These are phyloP conservation scores for Aporophyla nigra DNA, from an alignment of 2,888 invertebrate genomes.

Conservation along the genomic window DNA sequence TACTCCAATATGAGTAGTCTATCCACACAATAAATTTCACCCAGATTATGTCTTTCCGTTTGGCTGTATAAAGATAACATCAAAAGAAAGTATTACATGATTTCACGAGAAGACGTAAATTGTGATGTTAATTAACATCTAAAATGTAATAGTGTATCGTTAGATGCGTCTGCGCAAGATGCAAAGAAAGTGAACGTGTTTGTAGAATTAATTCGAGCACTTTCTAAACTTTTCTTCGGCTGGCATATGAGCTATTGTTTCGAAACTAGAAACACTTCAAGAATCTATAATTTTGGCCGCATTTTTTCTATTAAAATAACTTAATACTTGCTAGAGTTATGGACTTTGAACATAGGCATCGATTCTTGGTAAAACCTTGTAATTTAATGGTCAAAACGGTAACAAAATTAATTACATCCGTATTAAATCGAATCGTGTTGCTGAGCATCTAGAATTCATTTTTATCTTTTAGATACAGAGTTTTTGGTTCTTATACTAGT, in stretches of 20 bases:
- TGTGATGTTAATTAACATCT: constrained; percentile 49
- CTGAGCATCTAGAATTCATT: background rate
- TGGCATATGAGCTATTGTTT: constrained; percentile 62
- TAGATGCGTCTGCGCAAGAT: constrained; percentile 37
- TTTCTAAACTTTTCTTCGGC: constrained; percentile 63
- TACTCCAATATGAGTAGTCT: background rate
- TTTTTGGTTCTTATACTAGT: too few relatives aligned
- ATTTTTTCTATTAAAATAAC: constrained; percentile 27
- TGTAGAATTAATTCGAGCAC: constrained; percentile 63
- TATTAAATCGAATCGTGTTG: background rate
- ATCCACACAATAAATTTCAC: background rate
- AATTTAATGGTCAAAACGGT: constrained; percentile 23
- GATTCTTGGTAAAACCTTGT: constrained; percentile 8
- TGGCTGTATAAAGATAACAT: constrained; percentile 6
- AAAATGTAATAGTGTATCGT: constrained; percentile 46
- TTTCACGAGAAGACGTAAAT: constrained; percentile 38
- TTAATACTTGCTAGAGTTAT: background rate
- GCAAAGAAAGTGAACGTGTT: constrained; percentile 66
- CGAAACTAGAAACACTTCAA: constrained; percentile 33
- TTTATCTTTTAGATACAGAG: too few relatives aligned
- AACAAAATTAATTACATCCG: constrained; percentile 6
- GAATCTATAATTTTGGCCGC: constrained; percentile 36
- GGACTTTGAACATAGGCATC: constrained; percentile 7
- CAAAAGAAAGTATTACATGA: constrained; percentile 41
- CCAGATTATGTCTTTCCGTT: constrained; percentile 22